Evolutionary conservation across 2,113 vertebrate species (phyloP).

Genomic region (Desmodus rotundus): DNA sequence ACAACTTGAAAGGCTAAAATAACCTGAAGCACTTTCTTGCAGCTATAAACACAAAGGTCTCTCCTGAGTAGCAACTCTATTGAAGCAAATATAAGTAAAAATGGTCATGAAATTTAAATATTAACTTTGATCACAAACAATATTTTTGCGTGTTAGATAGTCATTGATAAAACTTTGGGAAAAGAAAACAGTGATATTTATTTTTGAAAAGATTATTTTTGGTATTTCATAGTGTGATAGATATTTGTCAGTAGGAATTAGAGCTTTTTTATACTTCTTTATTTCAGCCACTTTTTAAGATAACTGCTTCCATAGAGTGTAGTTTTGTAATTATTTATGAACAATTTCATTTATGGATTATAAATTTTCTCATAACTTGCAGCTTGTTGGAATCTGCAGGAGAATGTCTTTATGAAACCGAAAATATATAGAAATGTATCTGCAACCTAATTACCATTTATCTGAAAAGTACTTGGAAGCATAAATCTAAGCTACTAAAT

Average conservation of each 20-base stretch:
- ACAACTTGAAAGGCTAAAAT: neutral
- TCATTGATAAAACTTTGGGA: neutral
- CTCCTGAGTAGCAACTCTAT: neutral
- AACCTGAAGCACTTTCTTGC: neutral
- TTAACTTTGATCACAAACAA: neutral
- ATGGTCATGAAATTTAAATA: neutral
- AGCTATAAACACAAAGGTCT: neutral
- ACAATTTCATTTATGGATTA: neutral
- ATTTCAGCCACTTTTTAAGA: slow-evolving; percentile 17
- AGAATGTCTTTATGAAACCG: neutral
- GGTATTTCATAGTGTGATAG: neutral
- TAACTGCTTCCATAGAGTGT: neutral
- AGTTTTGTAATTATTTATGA: slow-evolving; percentile 19
- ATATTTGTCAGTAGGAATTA: neutral
- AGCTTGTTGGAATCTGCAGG: neutral
- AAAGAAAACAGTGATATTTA: neutral
- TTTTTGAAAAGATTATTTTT: neutral
- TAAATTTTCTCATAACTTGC: neutral
- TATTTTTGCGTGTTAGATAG: neutral
- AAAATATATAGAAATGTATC: neutral
- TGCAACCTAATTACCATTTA: neutral
- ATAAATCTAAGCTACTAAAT: neutral
- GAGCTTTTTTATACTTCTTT: neutral
- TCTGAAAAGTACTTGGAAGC: neutral
- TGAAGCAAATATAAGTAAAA: neutral